Base-by-base conservation (phyloP, 2,797 vertebrate species). In the Okamejei kenojei region DNA sequence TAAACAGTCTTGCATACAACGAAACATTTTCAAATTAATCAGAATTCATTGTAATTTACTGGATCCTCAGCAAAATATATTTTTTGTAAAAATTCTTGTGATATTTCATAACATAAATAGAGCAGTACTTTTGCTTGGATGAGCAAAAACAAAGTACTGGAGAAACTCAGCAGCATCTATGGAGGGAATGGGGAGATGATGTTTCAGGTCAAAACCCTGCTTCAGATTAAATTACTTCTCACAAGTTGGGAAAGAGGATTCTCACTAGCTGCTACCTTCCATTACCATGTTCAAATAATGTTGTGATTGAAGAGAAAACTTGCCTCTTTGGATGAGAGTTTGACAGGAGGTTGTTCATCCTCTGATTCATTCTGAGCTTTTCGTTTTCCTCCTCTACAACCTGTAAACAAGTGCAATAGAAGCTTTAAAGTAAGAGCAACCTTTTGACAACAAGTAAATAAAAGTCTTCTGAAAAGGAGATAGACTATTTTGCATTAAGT, bases 241-340 rank as follows among this genome's bases (percentile, higher is more conserved):
- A 21, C 76, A 13, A 90, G 88, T 90, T 26, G n/a, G 32, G 32
- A 91, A 26, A 26, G 32, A 68, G 35, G 2, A 11, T 58, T 61
- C 54, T 84, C 3, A 84, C 45, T 7, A 45, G 23, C 26, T 54
- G 11, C 54, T 54, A 21, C 15, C 29, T 1, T 92, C 68, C 38
- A 74, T 10, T 74, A 76, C 10, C 26, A 84, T 21, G 11, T 84
- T 58, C 21, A 84, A 9, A 54, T 0, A 63, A 15, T 35, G 1
- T 26, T 5, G 23, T 3, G 17, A 23, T 32, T 45, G 45, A 11
- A 63, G n/a, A 45, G 82, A 92, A 61, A 78, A 95, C 95, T 93
- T 96, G 98, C 99, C 96, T 99, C 97, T 97, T 98, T 99, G 93
- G 97, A 99, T 0, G 98, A 98, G 63, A 98, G 96, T 80, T 93